Percentiles rank a stretch among this genome's conserved stretches.
These are phyloP conservation scores for Drosophila rellima DNA, from an alignment of 2,888 invertebrate species.

Conservation along the genomic window DNA sequence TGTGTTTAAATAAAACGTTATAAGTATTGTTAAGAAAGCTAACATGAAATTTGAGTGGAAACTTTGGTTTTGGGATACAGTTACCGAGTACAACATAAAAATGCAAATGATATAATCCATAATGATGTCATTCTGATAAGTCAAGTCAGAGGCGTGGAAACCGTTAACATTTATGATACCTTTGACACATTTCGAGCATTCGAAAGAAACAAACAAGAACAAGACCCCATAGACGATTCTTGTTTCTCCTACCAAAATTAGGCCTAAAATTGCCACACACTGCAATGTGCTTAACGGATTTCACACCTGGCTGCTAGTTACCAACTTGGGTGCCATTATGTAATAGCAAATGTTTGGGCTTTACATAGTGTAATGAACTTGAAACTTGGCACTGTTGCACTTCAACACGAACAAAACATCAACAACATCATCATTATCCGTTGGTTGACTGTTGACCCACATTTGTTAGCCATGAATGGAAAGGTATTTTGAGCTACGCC, in stretches of 20 bases:
- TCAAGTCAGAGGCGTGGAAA: slow-evolving; percentile 33
- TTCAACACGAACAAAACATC: background rate
- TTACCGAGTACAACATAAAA: slow-evolving; percentile 29
- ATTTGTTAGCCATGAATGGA: slow-evolving; percentile 19
- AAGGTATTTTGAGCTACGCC: slow-evolving; percentile 14
- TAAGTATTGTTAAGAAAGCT: slow-evolving; percentile 8
- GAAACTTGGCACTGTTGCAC: slow-evolving; percentile 29
- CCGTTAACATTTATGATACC: slow-evolving; percentile 66
- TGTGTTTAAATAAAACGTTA: slow-evolving; percentile 19
- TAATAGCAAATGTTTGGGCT: slow-evolving; percentile 51
- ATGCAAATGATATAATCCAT: slow-evolving; percentile 57
- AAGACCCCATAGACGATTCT: slow-evolving; percentile 35
- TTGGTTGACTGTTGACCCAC: slow-evolving; percentile 47
- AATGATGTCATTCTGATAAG: slow-evolving; percentile 52
- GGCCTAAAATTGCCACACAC: slow-evolving; percentile 46
- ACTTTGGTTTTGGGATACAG: slow-evolving; percentile 5
- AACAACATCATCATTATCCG: slow-evolving; percentile 2
- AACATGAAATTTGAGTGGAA: slow-evolving; percentile 5
- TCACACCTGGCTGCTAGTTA: slow-evolving; percentile 62
- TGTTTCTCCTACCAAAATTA: slow-evolving; percentile 31
- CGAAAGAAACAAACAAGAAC: slow-evolving; percentile 21
- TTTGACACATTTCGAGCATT: slow-evolving; percentile 18
- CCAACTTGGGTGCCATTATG: slow-evolving; percentile 55
- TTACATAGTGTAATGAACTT: slow-evolving; percentile 52
- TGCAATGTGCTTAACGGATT: slow-evolving; percentile 62